Conservation (phyloP, 2,113 vertebrate genomes). For the Ptilorrhoa leucosticta region DNA sequence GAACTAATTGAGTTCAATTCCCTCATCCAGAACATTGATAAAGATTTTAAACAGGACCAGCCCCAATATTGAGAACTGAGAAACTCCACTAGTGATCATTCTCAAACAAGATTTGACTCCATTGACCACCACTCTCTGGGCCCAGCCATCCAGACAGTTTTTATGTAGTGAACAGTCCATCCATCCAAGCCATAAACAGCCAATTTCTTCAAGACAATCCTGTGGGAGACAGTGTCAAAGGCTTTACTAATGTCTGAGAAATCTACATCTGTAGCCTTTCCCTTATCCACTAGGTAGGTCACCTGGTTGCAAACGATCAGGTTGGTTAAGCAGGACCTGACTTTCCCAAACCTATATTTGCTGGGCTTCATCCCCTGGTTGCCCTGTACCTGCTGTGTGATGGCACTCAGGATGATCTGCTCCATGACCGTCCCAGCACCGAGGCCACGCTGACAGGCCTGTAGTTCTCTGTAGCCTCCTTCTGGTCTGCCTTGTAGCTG, state of each 20-base stretch:
- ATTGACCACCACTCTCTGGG: neutral
- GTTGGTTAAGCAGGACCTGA: neutral
- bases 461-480: neutral
- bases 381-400: neutral
- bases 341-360: neutral
- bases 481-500: neutral
- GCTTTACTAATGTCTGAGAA: neutral
- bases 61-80: neutral
- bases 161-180: neutral
- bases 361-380: neutral
- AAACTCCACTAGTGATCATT: neutral
- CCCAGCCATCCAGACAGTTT: neutral
- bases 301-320: neutral
- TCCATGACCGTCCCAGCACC: neutral
- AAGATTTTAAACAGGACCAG: neutral
- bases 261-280: neutral
- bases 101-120: neutral
- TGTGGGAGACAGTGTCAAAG: neutral
- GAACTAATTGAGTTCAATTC: neutral
- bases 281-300: too few relatives aligned
- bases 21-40: neutral
- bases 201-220: neutral
- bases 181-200: neutral
- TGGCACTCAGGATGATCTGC: neutral
- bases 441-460: neutral